Evolutionary conservation across 2,888 invertebrate genomes (phyloP).

Genomic region (Netelia fuscicornis): DNA sequence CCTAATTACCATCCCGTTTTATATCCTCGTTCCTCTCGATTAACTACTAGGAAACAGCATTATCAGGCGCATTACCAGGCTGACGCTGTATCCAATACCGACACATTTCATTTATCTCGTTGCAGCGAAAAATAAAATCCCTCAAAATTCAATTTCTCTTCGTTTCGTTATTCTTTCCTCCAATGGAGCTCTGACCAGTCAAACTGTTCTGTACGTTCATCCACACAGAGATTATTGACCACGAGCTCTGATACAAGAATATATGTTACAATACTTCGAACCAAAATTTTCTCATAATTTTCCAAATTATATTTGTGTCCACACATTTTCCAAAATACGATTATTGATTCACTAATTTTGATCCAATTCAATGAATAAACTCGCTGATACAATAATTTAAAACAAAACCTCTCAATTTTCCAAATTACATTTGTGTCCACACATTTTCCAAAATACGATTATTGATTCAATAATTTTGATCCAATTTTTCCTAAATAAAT

Average conservation of each 20-base stretch:
- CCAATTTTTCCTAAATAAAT: too few species aligned
- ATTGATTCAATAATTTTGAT: too few species aligned
- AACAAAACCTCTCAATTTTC: not conserved
- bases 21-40: conserved; percentile 32
- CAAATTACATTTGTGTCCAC: too few species aligned
- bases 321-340: too few species aligned
- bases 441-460: too few species aligned
- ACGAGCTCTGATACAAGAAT: not conserved
- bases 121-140: not conserved
- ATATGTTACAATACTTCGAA: not conserved
- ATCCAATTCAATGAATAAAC: too few species aligned
- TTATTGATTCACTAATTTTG: too few species aligned
- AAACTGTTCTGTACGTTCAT: conserved; percentile 1
- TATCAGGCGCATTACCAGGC: conserved; percentile 3
- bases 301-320: too few species aligned
- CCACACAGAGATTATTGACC: not conserved
- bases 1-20: conserved; percentile 69
- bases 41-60: conserved; percentile 30
- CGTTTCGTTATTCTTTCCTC: not conserved
- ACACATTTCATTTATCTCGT: conserved; percentile 36
- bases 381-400: too few species aligned
- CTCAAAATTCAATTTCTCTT: not conserved
- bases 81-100: not conserved
- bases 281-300: not conserved
- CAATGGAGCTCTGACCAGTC: not conserved